Base-by-base conservation (phyloP, 2,113 vertebrate species). In the Micromys minutus region DNA sequence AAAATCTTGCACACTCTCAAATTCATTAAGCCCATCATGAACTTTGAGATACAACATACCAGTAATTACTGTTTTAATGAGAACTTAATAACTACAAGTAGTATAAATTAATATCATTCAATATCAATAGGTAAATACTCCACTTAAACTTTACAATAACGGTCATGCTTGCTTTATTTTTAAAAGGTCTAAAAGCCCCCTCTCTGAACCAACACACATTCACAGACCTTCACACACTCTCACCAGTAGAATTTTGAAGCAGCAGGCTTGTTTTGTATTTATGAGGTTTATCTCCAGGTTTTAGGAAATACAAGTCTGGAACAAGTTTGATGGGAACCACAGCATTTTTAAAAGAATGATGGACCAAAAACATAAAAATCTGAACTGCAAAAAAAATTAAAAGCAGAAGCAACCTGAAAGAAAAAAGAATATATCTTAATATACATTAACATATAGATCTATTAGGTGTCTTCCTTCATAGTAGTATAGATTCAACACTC, bases 211-310 rank as follows among this genome's bases (percentile, higher is more conserved):
- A 87, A 87, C 96, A 96, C 95, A 85, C 94, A 84, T 75, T 94
- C 96, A 95, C 91, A 98, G 87, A 96, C 95, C 96, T 96, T 93
- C 96, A 97, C 95, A 94, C 95, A n/a, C 63, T 85, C 99, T 98
- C 94, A 99, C 99, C 99, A 96, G 99, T 99, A 87, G 99, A 99
- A 98, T 99, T 99, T 96, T 99, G 99, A 80, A 99, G 98, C 93
- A 99, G 98, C 21, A 99, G 99, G 65, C 98, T 99, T 36, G 99
- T 99, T 97, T 98, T 97, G 95, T 99, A 99, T 96, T 99, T 99
- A 96, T 97, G 98, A 1, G 96, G 98, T 0, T 91, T 92, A 97
- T 99, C 98, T 75, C 98, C 98, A 2, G 97, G 98, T n/a, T 94
- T 98, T 39, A 99, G 98, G 55, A 99, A 98, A 98, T 99, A 99